Base-by-base conservation (phyloP, 2,797 vertebrate genomes). In the Acanthopagrus latus region DNA sequence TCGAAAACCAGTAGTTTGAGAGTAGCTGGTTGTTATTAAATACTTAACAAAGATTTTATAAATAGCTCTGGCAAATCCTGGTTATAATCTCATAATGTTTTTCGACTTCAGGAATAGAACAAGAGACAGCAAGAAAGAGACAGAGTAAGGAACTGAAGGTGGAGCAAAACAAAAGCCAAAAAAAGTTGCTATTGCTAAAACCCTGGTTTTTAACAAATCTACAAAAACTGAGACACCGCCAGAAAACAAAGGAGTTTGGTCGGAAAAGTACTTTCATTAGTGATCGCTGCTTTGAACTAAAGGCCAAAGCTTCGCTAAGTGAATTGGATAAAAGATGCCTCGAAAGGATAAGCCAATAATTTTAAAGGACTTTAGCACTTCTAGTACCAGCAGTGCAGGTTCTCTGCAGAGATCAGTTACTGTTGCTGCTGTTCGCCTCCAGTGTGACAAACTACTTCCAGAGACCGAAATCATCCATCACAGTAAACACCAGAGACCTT, bases 381-480 rank as follows among this genome's bases (percentile, higher is more conserved):
- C 50, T n/a, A 43, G 66, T n/a, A 29, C 2, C 51, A 66, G 25
- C 57, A 44, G 60, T 23, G 38, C 55, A 38, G 71, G 21, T 64
- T 64, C 48, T 78, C 64, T 72, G 50, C 47, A 58, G 74, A 79
- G 17, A 64, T 66, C 57, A 16, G 18, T 38, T n/a, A 56, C 54
- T 64, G 65, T n/a, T 57, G 51, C n/a, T 51, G 63, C 50, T 50
- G 57, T 54, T 52, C 54, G 78, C 43, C 41, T 57, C 27, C 16
- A 55, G 41, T 2, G 54, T 71, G 60, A 78, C 59, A 70, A 72
- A 78, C 47, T 57, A 18, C 55, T 41, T 48, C 23, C 69, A 52
- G 44, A 62, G 27, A 56, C 21, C 12, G 44, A 70, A 64, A 59
- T 63, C 65, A 52, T 81, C 52, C 66, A 71, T 79, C 65, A 76